Evolutionary conservation across 2,797 vertebrate genomes (phyloP).

Genomic region (Bradypodion ventrale): DNA sequence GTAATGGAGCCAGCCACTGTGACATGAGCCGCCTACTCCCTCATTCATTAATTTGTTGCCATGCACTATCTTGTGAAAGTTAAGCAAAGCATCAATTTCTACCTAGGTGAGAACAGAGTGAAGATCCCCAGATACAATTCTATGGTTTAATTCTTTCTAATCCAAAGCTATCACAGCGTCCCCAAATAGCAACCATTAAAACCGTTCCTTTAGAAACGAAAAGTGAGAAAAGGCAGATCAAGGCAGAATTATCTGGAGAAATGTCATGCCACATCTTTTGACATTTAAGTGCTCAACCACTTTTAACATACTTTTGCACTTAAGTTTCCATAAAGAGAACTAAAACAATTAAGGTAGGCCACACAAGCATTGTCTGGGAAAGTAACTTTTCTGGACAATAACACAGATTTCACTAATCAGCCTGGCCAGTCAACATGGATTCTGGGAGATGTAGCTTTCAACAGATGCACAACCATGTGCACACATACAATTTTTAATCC

Average conservation of each 20-base stretch:
- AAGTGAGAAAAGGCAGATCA: neutral
- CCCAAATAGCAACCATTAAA: conserved; percentile 53
- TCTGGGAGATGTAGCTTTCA: neutral
- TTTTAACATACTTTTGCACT: neutral
- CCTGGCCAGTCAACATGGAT: neutral
- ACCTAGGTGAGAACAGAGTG: conserved; percentile 24
- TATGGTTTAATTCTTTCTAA: conserved; percentile 57
- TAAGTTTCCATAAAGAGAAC: neutral
- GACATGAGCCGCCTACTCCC: conserved; percentile 29
- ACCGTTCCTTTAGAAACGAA: conserved; percentile 34
- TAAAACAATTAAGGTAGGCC: neutral
- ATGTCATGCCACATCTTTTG: neutral
- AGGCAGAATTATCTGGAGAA: neutral
- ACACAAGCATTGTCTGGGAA: neutral
- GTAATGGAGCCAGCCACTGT: conserved; percentile 46
- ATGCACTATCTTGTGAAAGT: conserved; percentile 3
- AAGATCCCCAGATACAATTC: neutral
- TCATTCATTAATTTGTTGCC: conserved; percentile 50
- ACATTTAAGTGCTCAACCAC: neutral
- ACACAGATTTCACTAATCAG: neutral
- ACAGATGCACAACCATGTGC: neutral
- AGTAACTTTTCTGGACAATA: neutral
- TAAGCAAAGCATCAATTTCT: conserved; percentile 51
- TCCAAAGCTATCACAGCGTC: conserved; percentile 43
- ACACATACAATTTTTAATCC: neutral